phyloP scores from a whole-genome alignment of 2,888 invertebrate genomes.

The Lycophotia porphyrea region DNA sequence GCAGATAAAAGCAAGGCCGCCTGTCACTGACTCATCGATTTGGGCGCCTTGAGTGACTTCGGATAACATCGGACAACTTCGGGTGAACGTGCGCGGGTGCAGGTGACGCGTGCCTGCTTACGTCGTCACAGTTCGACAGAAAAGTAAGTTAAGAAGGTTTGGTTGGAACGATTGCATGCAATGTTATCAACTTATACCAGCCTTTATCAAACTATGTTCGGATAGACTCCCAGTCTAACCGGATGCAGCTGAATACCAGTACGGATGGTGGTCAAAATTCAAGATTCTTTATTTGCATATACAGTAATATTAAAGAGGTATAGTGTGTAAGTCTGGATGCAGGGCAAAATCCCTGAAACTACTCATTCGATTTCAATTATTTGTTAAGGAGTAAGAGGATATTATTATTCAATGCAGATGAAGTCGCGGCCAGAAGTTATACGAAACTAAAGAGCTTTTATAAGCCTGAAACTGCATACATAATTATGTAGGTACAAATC shows the following conservation, averaged over 20 bases:
- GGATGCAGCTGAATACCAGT: background rate
- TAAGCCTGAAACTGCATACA: background rate
- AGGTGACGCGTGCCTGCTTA: slow-evolving; percentile 46
- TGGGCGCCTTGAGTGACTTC: background rate
- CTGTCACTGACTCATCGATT: slow-evolving; percentile 20
- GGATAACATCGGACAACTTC: slow-evolving; percentile 17
- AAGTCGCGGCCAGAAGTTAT: background rate
- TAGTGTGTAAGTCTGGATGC: too few relatives aligned
- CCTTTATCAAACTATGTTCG: background rate
- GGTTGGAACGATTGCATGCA: background rate
- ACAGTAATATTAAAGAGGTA: background rate
- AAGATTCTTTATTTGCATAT: too few relatives aligned
- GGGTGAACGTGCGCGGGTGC: slow-evolving; percentile 48
- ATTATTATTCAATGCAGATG: background rate
- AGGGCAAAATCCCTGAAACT: background rate
- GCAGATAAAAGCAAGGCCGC: slow-evolving; percentile 19
- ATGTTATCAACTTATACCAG: background rate
- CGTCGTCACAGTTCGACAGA: background rate
- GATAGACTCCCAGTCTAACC: background rate
- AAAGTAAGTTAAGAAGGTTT: slow-evolving; percentile 7
- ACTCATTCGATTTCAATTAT: background rate
- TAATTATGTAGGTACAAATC: background rate
- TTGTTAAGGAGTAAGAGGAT: too few relatives aligned
- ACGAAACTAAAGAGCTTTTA: too few relatives aligned
- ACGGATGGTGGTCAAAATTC: background rate